Evolutionary conservation across 2,797 vertebrate genomes (phyloP), one percentile per base, ranked within the genome.

Genomic region (Acanthiza pusilla): DNA sequence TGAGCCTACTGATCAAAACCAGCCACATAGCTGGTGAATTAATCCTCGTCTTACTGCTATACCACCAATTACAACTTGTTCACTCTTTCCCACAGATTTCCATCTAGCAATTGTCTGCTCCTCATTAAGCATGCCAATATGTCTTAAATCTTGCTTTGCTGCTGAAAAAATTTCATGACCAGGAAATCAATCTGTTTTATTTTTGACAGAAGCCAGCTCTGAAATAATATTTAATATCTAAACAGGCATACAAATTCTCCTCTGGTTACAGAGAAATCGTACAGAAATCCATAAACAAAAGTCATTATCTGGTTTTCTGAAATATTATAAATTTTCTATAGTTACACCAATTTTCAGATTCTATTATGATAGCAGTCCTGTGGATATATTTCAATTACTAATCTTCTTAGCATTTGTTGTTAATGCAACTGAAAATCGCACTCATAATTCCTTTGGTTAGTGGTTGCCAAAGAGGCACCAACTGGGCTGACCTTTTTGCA

Each of bases 71-170:
- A 85, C 53, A 79, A 30, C 79, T 89, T 93, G 45, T 74, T 84
- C 38, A 36, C 53, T 92, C 63, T 93, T 93, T 86, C 80, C 48
- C 42, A 88, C 51, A 57, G 51, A 86, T 90, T 88, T 91, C 48
- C 63, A 85, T 93, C 57, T 76, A 92, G 67, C 57, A 91, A 67
- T 93, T 96, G 63, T 79, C 57, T 92, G 54, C 11, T 47, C 34
- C 10, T 91, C 83, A 79, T 95, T 94, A 91, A 95, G 67, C 84
- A 71, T 92, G 81, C 84, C 91, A 86, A 5, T 86, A 85, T 61
- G 67, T 93, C 88, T 87, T 87, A 85, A 89, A 67, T 93, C n/a
- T n/a, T 82, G 57, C 71, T 89, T 95, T 88, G 63, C 77, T 89
- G 67, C 38, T 85, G 78, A 57, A 73, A 72, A 94, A 78, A 66